Evolutionary conservation across 2,113 vertebrate genomes (phyloP), one percentile per base, ranked within the genome.

Genomic region (Camelus dromedarius): DNA sequence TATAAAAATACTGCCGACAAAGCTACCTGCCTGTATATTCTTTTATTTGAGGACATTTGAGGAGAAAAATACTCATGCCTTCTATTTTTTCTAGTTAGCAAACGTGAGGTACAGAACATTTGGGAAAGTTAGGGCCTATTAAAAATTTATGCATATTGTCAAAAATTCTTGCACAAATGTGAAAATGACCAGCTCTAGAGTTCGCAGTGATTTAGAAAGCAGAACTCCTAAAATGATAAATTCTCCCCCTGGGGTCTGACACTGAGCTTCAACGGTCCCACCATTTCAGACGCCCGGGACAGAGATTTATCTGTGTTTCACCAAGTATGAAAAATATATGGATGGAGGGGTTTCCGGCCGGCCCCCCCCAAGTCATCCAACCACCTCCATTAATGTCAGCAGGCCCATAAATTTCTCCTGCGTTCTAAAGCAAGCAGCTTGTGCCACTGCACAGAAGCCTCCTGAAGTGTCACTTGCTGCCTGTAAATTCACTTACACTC

Each of bases 401-500:
- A 72, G 94, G 0, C 96, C 95, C 92, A 0, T 99, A 98, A 98
- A 98, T 99, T 87, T 76, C 30, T 11, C 96, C 30, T 9, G 0
- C 2, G 50, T 91, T 80, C 87, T n/a, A 12, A 98, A 97, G 97
- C 67, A 91, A 96, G 95, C 94, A 97, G 98, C 97, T 89, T 70
- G 84, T 97, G 96, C 97, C 96, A 89, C 96, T 88, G 97, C 97
- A 98, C 98, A 98, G 98, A 98, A 99, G 98, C 98, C 97, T 95
- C 96, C 62, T 50, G 73, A 96, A 84, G 97, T 96, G 98, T 97
- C 98, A 97, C 98, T 70, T 69, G 97, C 96, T 96, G 98, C 98
- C 98, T 97, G 98, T 98, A 99, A 99, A 99, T 99, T 98, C 97
- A 76, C 3, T 30, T 83, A 92, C 98, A 98, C 98, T 85, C 98